Evolutionary conservation across 2,888 invertebrate species (phyloP), one percentile per base, ranked within the genome.

Genomic region (Eupeodes latifasciatus): DNA sequence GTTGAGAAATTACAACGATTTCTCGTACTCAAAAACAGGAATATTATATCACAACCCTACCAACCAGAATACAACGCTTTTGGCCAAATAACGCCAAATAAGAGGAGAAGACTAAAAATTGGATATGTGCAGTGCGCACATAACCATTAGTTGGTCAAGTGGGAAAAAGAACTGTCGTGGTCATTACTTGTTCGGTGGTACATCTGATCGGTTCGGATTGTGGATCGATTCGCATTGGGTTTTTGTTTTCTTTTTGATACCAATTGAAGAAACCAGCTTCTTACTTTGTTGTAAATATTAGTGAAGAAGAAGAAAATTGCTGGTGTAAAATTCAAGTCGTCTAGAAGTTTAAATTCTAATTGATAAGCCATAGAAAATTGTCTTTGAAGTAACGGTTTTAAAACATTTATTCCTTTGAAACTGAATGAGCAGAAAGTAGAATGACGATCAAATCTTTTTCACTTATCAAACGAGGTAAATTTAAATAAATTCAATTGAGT

Each of bases 371-470:
- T 7, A 40, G 40, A 0, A 40, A 53, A 36, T 53, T 53, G 9
- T n/a, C 3, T 19, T 14, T 14, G 12, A 64, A 9, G 0, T 66
- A 66, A 66, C 51, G 51, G 67, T 51, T 34, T 51, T 40, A 5
- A 5, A 27, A 59, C n/a, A 36, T 40, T 40, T 40, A 16, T 10
- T n/a, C 12, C 0, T 10, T 40, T 19, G 0, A 9, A 55, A 14
- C 16, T 74, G 51, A 55, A 75, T 34, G 12, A 44, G 4, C 34
- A 61, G 12, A 27, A 40, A 67, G 27, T 11, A 53, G n/a, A 59
- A 91, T 91, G 91, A 89, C 90, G 11, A 78, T 89, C 59, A 91
- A 89, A 64, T 91, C 91, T 16, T 91, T 91, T 79, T 80, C 88
- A 19, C 67, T 91, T 62, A 90, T 90, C 44, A 90, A 89, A 64